Conservation (phyloP, 2,888 invertebrate species). For the Caenorhabditis wallacei region DNA sequence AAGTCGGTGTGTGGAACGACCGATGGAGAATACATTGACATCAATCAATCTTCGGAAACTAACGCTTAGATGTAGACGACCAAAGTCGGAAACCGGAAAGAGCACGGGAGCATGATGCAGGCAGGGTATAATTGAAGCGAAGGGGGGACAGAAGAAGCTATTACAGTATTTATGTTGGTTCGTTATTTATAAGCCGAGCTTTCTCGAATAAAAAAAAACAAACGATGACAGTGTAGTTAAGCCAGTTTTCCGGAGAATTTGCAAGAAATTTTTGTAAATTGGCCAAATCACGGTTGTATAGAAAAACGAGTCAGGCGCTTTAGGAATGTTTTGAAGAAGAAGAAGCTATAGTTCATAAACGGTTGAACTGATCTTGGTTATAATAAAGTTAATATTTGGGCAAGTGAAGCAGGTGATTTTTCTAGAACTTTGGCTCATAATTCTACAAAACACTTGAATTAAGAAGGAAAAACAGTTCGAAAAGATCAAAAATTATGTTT, state of each 20-base stretch:
- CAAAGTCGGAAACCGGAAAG: constrained; percentile 38
- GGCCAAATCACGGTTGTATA: constrained; percentile 2
- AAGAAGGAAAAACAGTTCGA: no score
- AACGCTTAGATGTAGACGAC: constrained; percentile 28
- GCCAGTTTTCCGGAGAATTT: not conserved
- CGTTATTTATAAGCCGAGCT: no score
- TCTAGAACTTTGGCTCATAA: not conserved
- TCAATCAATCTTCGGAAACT: constrained; percentile 45
- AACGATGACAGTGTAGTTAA: no score
- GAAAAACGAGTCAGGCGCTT: not conserved
- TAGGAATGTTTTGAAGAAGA: not conserved
- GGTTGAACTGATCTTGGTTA: not conserved
- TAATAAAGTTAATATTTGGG: no score
- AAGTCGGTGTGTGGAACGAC: not conserved
- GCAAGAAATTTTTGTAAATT: not conserved
- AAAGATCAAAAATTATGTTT: no score
- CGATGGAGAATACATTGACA: constrained; percentile 39
- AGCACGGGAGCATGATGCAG: constrained; percentile 9
- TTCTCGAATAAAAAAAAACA: no score
- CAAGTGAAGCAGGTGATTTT: not conserved
- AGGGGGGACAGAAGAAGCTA: not conserved
- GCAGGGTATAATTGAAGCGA: constrained; percentile 29
- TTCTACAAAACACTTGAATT: no score
- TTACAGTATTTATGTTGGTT: constrained; percentile 5
- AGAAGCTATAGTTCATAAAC: not conserved